These are phyloP conservation scores for Anarsia innoxiella DNA, from an alignment of 2,888 invertebrate species.

Conservation along the genomic window DNA sequence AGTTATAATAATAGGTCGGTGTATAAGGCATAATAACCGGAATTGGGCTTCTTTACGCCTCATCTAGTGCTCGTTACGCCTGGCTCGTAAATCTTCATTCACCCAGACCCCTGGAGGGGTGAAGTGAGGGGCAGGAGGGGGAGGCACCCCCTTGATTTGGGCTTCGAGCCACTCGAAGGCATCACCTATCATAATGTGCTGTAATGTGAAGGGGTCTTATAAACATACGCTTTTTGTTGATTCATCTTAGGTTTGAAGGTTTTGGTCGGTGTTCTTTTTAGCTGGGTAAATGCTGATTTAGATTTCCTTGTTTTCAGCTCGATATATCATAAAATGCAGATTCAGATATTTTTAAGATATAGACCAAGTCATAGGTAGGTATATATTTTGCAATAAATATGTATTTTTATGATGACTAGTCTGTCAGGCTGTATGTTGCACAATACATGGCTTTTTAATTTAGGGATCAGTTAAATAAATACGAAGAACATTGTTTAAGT, in stretches of 20 bases:
- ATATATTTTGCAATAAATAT: too few species aligned
- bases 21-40: conserved; percentile 59
- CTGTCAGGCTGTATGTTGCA: too few species aligned
- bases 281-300: too few species aligned
- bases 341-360: too few species aligned
- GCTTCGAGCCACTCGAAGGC: conserved; percentile 46
- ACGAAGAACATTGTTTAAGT: too few species aligned
- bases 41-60: conserved; percentile 73
- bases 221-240: conserved; percentile 1
- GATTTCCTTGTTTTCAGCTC: too few species aligned
- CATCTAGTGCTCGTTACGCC: conserved; percentile 74
- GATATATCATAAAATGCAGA: too few species aligned
- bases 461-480: too few species aligned
- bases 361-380: too few species aligned
- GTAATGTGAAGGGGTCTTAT: conserved; percentile 15
- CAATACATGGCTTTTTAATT: too few species aligned
- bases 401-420: too few species aligned
- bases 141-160: conserved; percentile 37
- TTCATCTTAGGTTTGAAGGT: conserved; percentile 3
- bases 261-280: too few species aligned
- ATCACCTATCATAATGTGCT: conserved; percentile 45
- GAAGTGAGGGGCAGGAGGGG: neutral
- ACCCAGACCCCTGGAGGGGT: conserved; percentile 26
- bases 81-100: conserved; percentile 73
- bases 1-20: neutral